Evolutionary conservation across 1,140 invertebrate genomes (phyloP).

Genomic region (Archivesica marissinica): DNA sequence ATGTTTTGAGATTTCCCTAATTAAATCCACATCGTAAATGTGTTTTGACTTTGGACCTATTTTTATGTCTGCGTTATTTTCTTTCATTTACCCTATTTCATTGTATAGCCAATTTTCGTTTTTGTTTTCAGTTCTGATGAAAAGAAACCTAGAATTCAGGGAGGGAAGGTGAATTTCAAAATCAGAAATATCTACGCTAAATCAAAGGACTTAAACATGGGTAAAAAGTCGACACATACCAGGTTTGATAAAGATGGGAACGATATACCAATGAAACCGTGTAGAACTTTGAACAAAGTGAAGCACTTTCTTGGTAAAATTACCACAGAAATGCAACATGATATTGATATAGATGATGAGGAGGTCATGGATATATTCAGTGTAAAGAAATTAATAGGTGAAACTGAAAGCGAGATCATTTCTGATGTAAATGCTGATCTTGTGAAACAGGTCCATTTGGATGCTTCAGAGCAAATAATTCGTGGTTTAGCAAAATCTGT

Average conservation of each 20-base stretch:
- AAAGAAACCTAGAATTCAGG: constrained; percentile 65
- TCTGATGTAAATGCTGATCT: too few species aligned
- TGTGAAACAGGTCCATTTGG: too few species aligned
- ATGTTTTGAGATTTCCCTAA: too few species aligned
- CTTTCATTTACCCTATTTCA: too few species aligned
- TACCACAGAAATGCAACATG: neutral
- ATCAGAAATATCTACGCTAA: constrained; percentile 66
- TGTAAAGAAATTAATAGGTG: neutral
- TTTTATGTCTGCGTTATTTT: too few species aligned
- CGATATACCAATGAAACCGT: constrained; percentile 51
- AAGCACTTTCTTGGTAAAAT: constrained; percentile 69
- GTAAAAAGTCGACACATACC: constrained; percentile 68
- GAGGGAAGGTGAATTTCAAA: constrained; percentile 72
- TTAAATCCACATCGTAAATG: too few species aligned
- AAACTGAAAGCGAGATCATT: too few species aligned
- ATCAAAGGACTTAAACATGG: constrained; percentile 72
- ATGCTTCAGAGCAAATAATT: too few species aligned
- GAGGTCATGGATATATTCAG: constrained; percentile 35
- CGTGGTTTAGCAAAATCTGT: too few species aligned
- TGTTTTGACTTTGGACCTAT: too few species aligned
- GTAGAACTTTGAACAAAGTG: constrained; percentile 71
- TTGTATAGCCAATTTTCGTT: too few species aligned
- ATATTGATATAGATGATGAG: constrained; percentile 1
- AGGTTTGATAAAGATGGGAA: constrained; percentile 76
- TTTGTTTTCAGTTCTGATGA: constrained; percentile 36